Percentiles rank a stretch among this genome's conserved stretches.
phyloP scores from a whole-genome alignment of 2,797 vertebrate genomes.

The Apodemus agrarius region DNA sequence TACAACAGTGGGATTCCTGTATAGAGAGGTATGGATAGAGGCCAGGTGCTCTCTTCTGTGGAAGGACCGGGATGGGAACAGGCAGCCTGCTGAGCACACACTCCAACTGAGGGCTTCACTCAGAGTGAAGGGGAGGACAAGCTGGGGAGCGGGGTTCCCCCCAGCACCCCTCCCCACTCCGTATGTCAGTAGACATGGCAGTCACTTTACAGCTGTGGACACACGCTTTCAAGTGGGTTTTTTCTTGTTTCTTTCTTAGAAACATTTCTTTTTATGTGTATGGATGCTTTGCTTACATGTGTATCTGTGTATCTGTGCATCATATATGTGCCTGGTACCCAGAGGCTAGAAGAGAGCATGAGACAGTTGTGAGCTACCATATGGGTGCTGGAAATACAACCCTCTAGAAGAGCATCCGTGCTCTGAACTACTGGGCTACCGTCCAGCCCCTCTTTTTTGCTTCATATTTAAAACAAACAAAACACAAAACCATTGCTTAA shows the following conservation, averaged over 20 bases:
- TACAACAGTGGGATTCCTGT: background rate
- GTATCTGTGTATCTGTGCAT: background rate
- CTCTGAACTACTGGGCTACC: too few species aligned
- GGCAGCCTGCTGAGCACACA: background rate
- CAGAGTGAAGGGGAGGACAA: background rate
- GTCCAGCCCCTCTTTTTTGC: background rate
- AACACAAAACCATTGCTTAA: background rate
- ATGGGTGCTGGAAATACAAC: background rate
- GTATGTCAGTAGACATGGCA: accelerated
- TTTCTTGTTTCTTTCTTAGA: background rate
- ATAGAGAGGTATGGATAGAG: background rate
- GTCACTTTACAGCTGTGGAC: accelerated
- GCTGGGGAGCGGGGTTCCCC: accelerated
- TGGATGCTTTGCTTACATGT: background rate
- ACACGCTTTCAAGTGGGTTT: background rate
- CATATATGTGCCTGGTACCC: background rate
- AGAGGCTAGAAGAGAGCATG: background rate
- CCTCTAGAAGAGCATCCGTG: background rate
- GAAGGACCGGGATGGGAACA: background rate
- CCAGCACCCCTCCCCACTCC: accelerated
- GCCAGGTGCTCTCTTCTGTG: background rate
- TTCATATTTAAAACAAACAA: background rate
- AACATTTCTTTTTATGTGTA: background rate
- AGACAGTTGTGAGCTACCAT: background rate
- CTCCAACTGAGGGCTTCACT: too few species aligned